These are phyloP conservation scores for Platichthys stellatus DNA, from an alignment of 2,113 vertebrate species.

Conservation along the genomic window DNA sequence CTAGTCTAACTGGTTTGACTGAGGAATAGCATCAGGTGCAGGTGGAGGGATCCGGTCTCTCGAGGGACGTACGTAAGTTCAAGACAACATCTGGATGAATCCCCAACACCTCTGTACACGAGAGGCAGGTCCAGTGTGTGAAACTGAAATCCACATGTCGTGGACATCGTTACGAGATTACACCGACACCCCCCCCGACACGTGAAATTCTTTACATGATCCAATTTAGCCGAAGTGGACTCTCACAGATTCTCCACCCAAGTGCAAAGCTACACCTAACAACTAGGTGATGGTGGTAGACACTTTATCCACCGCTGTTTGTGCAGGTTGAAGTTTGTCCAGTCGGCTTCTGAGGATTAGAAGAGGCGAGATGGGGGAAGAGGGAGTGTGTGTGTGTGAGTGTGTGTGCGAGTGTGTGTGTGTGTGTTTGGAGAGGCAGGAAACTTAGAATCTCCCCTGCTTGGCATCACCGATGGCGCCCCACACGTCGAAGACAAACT, in stretches of 20 bases:
- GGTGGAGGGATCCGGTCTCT: neutral
- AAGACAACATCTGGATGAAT: conserved; percentile 37
- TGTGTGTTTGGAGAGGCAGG: neutral
- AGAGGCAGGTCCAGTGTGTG: conserved; percentile 15
- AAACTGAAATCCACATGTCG: conserved; percentile 33
- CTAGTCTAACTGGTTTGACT: too few species aligned
- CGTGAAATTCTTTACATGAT: neutral
- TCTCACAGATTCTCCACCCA: neutral
- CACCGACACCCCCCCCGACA: neutral
- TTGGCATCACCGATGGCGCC: conserved; percentile 93
- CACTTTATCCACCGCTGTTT: conserved; percentile 2
- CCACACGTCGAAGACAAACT: conserved; percentile 98
- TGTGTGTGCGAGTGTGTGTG: neutral
- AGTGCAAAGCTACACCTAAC: conserved; percentile 22
- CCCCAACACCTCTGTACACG: neutral
- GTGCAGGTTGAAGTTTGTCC: conserved; percentile 55
- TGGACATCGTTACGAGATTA: conserved; percentile 1
- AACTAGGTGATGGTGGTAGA: neutral
- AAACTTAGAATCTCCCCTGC: conserved; percentile 82
- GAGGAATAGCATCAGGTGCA: neutral
- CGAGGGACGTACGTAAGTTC: neutral
- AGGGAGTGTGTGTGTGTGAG: neutral
- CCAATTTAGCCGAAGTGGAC: neutral
- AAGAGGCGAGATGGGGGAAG: conserved; percentile 5
- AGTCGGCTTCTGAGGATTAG: conserved; percentile 28